Percentiles rank a stretch among this genome's conserved stretches.
phyloP scores from a whole-genome alignment of 2,113 vertebrate species.

The Zosterops lateralis region DNA sequence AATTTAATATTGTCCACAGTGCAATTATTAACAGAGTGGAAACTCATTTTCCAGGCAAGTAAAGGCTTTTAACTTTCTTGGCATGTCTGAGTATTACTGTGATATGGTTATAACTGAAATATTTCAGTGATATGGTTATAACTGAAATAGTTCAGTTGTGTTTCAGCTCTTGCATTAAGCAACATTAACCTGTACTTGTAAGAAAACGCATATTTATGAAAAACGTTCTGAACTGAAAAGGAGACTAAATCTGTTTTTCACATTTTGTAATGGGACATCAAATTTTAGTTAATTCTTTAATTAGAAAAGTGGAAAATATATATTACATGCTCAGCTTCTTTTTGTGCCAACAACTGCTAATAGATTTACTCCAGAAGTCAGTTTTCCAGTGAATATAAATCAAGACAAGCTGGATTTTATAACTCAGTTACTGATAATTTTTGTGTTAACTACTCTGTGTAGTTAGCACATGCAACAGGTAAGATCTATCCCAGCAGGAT shows the following conservation, averaged over 20 bases:
- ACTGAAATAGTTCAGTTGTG: not conserved
- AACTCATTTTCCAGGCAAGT: not conserved
- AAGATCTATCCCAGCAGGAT: not conserved
- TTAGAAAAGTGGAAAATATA: not conserved
- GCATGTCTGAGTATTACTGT: not conserved
- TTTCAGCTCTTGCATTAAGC: not conserved
- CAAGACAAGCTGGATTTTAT: not conserved
- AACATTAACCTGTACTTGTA: not conserved
- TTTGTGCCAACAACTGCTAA: not conserved
- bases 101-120: not conserved
- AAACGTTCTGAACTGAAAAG: not conserved
- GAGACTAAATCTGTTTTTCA: not conserved
- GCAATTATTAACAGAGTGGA: not conserved
- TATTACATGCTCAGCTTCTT: not conserved
- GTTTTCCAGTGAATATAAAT: not conserved
- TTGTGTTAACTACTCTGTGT: not conserved
- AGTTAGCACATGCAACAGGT: fast-evolving
- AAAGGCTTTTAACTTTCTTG: not conserved
- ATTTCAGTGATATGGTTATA: too few relatives aligned
- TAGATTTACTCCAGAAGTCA: not conserved
- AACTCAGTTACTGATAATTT: not conserved
- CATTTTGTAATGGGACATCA: not conserved
- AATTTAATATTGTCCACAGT: not conserved
- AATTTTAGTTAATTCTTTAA: not conserved
- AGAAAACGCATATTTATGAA: not conserved